Base-by-base conservation (phyloP, 2,888 invertebrate species). In the Bombyx huttoni region DNA sequence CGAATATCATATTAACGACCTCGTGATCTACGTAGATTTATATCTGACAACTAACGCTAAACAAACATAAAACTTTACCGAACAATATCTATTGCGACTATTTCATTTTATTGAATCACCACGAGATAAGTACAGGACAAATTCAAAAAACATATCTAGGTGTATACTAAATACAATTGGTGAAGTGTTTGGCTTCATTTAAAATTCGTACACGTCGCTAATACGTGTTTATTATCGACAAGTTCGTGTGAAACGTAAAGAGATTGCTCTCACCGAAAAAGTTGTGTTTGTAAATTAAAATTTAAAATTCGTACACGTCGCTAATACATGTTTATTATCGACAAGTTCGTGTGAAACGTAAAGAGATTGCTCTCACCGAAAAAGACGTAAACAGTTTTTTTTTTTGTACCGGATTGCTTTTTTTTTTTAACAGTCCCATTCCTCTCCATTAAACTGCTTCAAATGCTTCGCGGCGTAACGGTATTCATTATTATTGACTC, bases 1-100 rank as follows among this genome's bases (percentile, higher is more conserved):
- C 84, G 83, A 86, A 83, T 84, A 81, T 82, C 78, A 81, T 85
- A 85, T 84, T 86, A 86, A 82, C 81, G 73, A 80, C 80, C 82
- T 84, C 85, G 83, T 84, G 83, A 85, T 84, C 83, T 78, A 67
- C 68, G 67, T 73, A 82, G 85, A 87, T 86, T 85, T 86, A 83
- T 83, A 83, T 81, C 81, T 75, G 77, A 80, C 81, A 78, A 67
- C 64, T 58, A 67, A 70, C 70, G 62, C 67, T 50, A 47, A 63
- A 61, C 64, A 63, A 60, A 61, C 59, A 53, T 56, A 65, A 61
- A 62, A 54, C 52, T 49, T 56, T 61, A 58, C 54, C 55, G 55
- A 51, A 54, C 49, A 46, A 53, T 50, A 33, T 49, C n/a, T 13
- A 48, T 24, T 45, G 45, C 47, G 45, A 24, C 24, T 24, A 24